phyloP scores from a whole-genome alignment of 1,140 invertebrate species.

The Cydia pomonella region DNA sequence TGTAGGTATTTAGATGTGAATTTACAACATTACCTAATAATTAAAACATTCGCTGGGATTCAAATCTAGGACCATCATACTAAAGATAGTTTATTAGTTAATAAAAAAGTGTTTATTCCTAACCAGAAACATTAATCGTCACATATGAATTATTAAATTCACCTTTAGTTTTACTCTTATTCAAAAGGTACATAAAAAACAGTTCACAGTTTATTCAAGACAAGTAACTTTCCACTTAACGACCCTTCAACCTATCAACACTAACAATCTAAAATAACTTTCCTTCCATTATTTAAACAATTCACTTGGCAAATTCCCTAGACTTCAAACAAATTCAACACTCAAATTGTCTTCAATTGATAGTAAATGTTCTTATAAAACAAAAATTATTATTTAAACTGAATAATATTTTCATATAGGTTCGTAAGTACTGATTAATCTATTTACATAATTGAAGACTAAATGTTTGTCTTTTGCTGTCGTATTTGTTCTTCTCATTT shows the following conservation, averaged over 20 bases:
- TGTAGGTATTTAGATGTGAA: no score
- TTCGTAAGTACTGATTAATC: not conserved
- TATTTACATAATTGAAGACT: not conserved
- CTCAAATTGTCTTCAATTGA: not conserved
- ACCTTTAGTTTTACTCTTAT: not conserved
- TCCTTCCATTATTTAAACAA: not conserved
- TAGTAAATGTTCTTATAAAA: not conserved
- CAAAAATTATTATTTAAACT: no score
- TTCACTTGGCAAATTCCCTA: not conserved
- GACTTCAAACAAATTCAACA: not conserved
- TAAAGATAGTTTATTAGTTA: no score
- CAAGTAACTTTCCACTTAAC: not conserved
- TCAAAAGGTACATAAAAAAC: no score
- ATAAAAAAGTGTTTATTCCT: no score
- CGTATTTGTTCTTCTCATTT: not conserved
- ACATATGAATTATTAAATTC: not conserved
- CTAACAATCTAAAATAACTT: constrained; percentile 2
- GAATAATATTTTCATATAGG: not conserved
- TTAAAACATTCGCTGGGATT: no score
- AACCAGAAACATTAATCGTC: not conserved
- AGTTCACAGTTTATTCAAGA: not conserved
- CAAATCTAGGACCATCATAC: no score
- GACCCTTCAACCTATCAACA: not conserved
- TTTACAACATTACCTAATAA: no score
- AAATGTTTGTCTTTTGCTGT: not conserved